Conservation (phyloP, 2,888 invertebrate species). For the Boloria euphrosyne region DNA sequence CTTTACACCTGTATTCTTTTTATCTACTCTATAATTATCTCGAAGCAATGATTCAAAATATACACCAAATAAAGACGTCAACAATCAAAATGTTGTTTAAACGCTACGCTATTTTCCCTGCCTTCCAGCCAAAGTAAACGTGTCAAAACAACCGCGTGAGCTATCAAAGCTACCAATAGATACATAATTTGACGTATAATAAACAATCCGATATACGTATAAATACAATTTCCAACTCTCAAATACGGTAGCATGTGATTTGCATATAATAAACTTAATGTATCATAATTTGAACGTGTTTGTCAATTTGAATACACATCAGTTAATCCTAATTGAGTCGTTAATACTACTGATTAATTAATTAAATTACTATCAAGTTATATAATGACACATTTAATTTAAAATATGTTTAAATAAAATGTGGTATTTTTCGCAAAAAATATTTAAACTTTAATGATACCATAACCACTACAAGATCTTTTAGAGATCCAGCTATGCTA, state of each 20-base stretch:
- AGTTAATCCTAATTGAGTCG: not conserved
- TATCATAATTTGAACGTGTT: not conserved
- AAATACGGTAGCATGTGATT: not conserved
- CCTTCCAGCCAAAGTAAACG: conserved; percentile 7
- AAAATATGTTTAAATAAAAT: too few relatives aligned
- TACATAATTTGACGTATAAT: not conserved
- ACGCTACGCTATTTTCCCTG: not conserved
- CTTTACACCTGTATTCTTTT: too few relatives aligned
- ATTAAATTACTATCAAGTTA: not conserved
- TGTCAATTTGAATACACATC: conserved; percentile 2
- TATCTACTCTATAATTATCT: too few relatives aligned
- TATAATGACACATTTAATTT: not conserved
- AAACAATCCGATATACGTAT: conserved; percentile 1
- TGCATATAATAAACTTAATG: not conserved
- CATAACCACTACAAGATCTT: too few relatives aligned
- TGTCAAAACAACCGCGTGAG: conserved; percentile 14
- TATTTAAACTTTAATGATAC: too few relatives aligned
- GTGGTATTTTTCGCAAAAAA: too few relatives aligned
- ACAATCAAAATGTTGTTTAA: not conserved
- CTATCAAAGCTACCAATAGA: conserved; percentile 7
- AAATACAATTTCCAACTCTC: not conserved
- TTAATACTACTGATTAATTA: not conserved
- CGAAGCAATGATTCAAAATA: too few relatives aligned
- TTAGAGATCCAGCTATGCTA: too few relatives aligned
- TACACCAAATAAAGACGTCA: too few relatives aligned